Percentiles rank a stretch among this genome's conserved stretches.
These are phyloP conservation scores for Stichodactyla helianthus DNA, from an alignment of 64 coral and sea anemone genomes.

Conservation along the genomic window DNA sequence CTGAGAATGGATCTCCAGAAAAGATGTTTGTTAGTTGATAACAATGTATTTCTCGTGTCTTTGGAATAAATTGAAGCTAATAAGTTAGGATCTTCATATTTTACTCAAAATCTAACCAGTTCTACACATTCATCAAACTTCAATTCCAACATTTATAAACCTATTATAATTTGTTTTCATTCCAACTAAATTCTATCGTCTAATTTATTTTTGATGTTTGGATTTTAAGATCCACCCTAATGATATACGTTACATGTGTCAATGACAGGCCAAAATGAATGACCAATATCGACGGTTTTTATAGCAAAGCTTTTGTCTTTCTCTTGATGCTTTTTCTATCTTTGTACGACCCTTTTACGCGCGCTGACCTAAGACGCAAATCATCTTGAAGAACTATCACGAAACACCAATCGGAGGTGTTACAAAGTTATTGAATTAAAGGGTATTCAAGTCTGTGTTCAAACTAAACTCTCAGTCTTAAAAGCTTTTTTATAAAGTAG, in stretches of 20 bases:
- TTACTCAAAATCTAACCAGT: neutral
- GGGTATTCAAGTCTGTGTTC: neutral
- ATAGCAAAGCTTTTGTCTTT: conserved; percentile 9
- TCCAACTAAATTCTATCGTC: neutral
- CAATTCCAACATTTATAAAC: neutral
- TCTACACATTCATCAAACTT: neutral
- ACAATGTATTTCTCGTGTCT: neutral
- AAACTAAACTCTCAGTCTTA: neutral
- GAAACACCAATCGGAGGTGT: neutral
- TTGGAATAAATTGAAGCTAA: neutral
- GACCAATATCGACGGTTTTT: conserved; percentile 15
- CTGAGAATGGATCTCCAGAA: neutral
- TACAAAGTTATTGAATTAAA: conserved; percentile 1
- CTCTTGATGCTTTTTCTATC: conserved; percentile 9
- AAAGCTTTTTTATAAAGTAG: conserved; percentile 7
- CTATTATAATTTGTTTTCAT: neutral
- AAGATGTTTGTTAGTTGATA: neutral
- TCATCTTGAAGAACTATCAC: neutral
- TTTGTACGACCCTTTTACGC: conserved; percentile 7
- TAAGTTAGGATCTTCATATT: neutral
- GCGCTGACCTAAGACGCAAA: neutral
- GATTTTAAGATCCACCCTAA: conserved; percentile 6
- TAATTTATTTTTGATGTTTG: conserved; percentile 1
- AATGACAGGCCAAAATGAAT: conserved; percentile 21
- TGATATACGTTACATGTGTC: conserved; percentile 20